Base-by-base conservation (phyloP, 1,140 invertebrate species). In the Oedothorax gibbosus region DNA sequence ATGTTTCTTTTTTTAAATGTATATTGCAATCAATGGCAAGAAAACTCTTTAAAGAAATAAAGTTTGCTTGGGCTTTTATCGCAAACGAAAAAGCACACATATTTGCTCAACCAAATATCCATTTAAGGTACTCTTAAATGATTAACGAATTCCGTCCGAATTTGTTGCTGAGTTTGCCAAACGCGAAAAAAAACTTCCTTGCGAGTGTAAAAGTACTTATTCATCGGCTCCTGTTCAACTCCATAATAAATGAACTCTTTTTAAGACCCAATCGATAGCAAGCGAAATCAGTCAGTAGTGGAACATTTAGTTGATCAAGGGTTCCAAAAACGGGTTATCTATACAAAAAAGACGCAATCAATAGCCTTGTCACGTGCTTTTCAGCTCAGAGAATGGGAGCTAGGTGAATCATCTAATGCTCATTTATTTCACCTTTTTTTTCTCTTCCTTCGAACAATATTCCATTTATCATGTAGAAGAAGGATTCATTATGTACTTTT, bases 381-480 rank as follows among this genome's bases (percentile, higher is more conserved):
- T 77, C 60, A 18, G 9, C 18, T 57, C 49, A 15, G 53, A 77
- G 51, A 53, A 79, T 57, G 18, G 76, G 50, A 56, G 49, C 11
- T n/a, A 15, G 77, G 50, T 79, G 77, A 79, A 79, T 79, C 77
- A 79, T 79, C 77, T 66, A 68, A 79, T 66, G 64, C 62, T 56
- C 77, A 68, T 79, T 79, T 77, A 65, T 77, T 77, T 64, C 73
- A 62, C 51, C 8, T 15, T 12, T 50, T 68, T 56, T 68, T 49
- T 77, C 51, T 77, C 12, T 14, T 49, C 54, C 56, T 54, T 79
- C 35, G 62, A 65, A 51, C 50, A 56, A 66, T 66, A 66, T 77
- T 62, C 53, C 77, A 79, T 79, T 66, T 51, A 79, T 79, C 77
- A 79, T 79, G 49, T 54, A 11, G 20, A 7, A 64, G 50, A 77